Base-by-base conservation (phyloP, 2,888 invertebrate genomes). In the Dasysyrphus albostriatus region DNA sequence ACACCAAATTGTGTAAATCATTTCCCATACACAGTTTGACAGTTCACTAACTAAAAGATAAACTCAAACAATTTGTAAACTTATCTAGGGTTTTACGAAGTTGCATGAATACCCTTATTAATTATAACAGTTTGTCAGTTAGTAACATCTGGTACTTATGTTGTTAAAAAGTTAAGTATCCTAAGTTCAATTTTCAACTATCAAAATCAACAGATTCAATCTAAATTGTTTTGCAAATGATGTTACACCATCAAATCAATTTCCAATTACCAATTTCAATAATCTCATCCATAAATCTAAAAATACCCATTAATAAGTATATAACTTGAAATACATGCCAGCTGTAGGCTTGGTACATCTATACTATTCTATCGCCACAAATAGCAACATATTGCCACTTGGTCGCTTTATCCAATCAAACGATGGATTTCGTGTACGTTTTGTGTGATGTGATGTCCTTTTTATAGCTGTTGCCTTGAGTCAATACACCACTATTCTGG, bases 331-430 rank as follows among this genome's bases (percentile, higher is more conserved):
- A 49, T 9, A 19, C 12, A 19, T 29, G n/a, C 14, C n/a, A 32
- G 32, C n/a, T 54, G 54, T 37, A 7, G 7, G 7, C 1, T 37
- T 32, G 54, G 54, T n/a, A n/a, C n/a, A n/a, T n/a, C n/a, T n/a
- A 12, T 32, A 24, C 24, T 1, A 12, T 32, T 14, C 32, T 10
- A 39, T 9, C 10, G 8, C 3, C 37, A 12, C 4, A 19, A 51
- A 44, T 19, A 72, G 72, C 72, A 73, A 73, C 72, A 73, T 49
- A 49, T 73, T 73, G 72, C 72, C 34, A 59, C 72, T 73, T 73
- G 37, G 16, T 58, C 42, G 32, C 58, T 54, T 44, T 24, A 29
- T 39, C 19, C 24, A 56, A 56, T 29, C 7, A 59, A 34, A 44
- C 34, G 59, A 59, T 47, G 32, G 12, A 10, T 34, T 12, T 65